Evolutionary conservation across 2,888 invertebrate species (phyloP), one percentile per base, ranked within the genome.

Genomic region (Leptopilina drosophilae): DNA sequence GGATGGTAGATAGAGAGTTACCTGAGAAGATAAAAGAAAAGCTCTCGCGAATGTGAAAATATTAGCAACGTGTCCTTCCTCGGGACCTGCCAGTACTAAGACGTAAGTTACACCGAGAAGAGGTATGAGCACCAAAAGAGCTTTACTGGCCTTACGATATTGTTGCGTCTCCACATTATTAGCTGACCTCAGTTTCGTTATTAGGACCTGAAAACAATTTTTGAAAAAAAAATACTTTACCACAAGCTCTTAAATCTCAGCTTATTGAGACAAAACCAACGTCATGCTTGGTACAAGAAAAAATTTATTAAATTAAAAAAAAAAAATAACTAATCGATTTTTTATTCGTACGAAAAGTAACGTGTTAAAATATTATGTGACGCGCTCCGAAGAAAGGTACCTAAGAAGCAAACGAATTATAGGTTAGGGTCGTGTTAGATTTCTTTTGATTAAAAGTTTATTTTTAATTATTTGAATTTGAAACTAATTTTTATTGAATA

Each of bases 41-140:
- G 98, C 97, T 81, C 98, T 94, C 5, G 95, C 92, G 87, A 97
- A 96, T 83, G 95, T 95, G 90, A 97, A 97, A 81, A 96, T 94
- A 88, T 95, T 94, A 64, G 95, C 94, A 84, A 95, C 94, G 87
- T 95, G 94, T 33, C 96, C 95, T 80, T 96, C 95, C 49, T 94
- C 95, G 0, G 98, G 98, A 0, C 96, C 96, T 77, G 95, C 95
- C 77, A 98, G 94, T 80, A 98, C 95, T 82, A 98, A 93, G 83
- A 98, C 93, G 92, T 98, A 98, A 1, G 98, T 98, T 85, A 98
- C 96, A 73, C 98, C 98, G 83, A 98, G 94, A 78, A 98, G 94
- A n/a, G 98, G 98, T 90, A 98, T 97, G 67, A 98, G 93, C 40
- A 98, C 97, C 42, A 98, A 93, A 56, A 98, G 94, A 0, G 98